Evolutionary conservation across 2,113 vertebrate species (phyloP).

Genomic region (Electrona antarctica): DNA sequence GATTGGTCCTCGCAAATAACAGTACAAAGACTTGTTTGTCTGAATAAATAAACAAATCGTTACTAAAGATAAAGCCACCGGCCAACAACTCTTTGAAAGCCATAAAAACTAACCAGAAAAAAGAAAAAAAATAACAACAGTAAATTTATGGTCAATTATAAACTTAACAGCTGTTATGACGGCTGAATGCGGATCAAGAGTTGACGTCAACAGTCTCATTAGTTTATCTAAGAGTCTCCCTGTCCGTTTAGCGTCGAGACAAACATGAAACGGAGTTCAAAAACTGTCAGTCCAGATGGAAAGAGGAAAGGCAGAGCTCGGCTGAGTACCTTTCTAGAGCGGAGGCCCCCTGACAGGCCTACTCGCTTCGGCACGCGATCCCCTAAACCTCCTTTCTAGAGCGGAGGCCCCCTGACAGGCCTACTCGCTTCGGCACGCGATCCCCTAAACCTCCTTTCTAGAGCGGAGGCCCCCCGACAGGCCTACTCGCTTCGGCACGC

Average conservation of each 20-base stretch:
- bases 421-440: slow-evolving; percentile 66
- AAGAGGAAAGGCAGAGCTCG: slow-evolving; percentile 69
- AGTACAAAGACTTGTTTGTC: slow-evolving; percentile 7
- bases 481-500: slow-evolving; percentile 71
- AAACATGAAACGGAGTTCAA: slow-evolving; percentile 66
- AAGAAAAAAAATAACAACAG: background rate
- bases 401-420: slow-evolving; percentile 69
- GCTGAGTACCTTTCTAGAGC: slow-evolving; percentile 63
- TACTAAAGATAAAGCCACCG: slow-evolving; percentile 2
- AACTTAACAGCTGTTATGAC: slow-evolving; percentile 7
- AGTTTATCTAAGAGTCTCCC: slow-evolving; percentile 3
- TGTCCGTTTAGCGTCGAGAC: slow-evolving; percentile 45
- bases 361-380: slow-evolving; percentile 64
- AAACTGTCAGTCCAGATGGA: slow-evolving; percentile 60
- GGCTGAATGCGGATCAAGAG: slow-evolving; percentile 4
- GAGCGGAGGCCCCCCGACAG: slow-evolving; percentile 66
- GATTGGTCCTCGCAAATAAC: background rate
- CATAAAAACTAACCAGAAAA: background rate
- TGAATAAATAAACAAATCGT: background rate
- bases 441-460: slow-evolving; percentile 52
- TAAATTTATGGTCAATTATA: background rate
- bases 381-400: slow-evolving; percentile 37
- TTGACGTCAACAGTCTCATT: slow-evolving; percentile 31
- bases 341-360: slow-evolving; percentile 71
- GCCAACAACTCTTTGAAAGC: background rate